Percentiles rank a stretch among this genome's conserved stretches.
Conservation (phyloP, 2,113 vertebrate species). For the Urocolius indicus region DNA sequence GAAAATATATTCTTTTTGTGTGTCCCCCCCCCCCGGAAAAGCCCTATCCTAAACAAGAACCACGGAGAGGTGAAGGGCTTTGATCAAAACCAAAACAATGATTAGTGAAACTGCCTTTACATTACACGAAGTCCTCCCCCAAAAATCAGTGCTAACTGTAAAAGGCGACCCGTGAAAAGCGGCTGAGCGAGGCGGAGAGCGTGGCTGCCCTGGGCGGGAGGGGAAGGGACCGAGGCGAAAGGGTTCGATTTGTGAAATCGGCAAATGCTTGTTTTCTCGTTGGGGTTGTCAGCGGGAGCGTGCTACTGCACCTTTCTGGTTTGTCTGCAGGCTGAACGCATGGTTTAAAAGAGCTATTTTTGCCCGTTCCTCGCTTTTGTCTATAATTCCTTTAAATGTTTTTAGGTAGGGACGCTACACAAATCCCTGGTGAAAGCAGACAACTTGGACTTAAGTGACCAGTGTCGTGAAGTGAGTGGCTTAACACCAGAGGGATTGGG, state of each 20-base stretch:
- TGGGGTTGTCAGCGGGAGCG: neutral
- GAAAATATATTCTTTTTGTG: neutral
- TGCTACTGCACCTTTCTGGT: neutral
- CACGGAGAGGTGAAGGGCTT: neutral
- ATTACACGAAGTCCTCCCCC: neutral
- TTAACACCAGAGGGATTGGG: conserved; percentile 85
- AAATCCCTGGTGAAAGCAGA: conserved; percentile 91
- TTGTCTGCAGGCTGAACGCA: neutral
- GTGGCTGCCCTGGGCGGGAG: neutral
- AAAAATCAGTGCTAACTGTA: neutral
- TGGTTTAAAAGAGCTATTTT: neutral
- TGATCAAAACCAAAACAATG: neutral
- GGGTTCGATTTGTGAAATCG: conserved; percentile 43
- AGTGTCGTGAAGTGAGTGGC: conserved; percentile 88
- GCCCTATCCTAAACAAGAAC: neutral
- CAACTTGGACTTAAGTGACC: conserved; percentile 87
- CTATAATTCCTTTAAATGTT: neutral
- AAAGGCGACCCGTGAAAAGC: neutral
- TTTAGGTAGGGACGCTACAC: conserved; percentile 92
- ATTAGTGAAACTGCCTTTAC: neutral
- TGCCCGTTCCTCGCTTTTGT: neutral
- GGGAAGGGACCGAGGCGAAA: neutral
- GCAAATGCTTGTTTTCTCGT: neutral
- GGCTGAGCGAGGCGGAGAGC: neutral
- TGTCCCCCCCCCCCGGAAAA: fast-evolving